A percentile compares a stretch with the other conserved stretches of the same genome.
Conservation (phyloP, 64 coral and sea anemone genomes). For the Trachythela sp. region DNA sequence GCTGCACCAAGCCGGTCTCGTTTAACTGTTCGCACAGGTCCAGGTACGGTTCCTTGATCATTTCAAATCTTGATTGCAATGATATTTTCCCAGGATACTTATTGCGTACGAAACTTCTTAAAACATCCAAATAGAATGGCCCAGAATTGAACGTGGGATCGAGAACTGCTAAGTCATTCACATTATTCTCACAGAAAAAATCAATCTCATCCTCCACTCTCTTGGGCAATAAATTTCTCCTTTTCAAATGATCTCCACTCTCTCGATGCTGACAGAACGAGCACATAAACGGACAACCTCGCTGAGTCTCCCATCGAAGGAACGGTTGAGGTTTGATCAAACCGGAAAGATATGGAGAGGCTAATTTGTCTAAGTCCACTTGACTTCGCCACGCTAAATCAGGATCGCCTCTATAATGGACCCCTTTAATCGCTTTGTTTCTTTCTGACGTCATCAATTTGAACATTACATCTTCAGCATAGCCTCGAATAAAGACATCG, state of each 20-base stretch:
- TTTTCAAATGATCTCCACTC: slow-evolving; percentile 3
- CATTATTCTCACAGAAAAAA: slow-evolving; percentile 14
- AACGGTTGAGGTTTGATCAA: slow-evolving; percentile 20
- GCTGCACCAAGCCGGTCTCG: background rate
- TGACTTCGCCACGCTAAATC: slow-evolving; percentile 22
- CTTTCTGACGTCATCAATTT: slow-evolving; percentile 19
- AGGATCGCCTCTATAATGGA: background rate
- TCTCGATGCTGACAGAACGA: slow-evolving; percentile 41
- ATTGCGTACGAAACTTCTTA: background rate
- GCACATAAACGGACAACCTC: slow-evolving; percentile 31
- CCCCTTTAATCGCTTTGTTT: slow-evolving; percentile 8
- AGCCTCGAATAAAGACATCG: slow-evolving; percentile 35
- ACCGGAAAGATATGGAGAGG: slow-evolving; percentile 17
- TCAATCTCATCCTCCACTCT: slow-evolving; percentile 15
- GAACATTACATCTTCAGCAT: slow-evolving; percentile 24
- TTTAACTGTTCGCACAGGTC: slow-evolving; percentile 27
- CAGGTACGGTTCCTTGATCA: slow-evolving; percentile 10
- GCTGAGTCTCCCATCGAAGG: slow-evolving; percentile 27
- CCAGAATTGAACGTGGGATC: slow-evolving; percentile 33
- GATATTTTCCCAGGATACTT: slow-evolving; percentile 5
- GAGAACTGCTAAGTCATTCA: slow-evolving; percentile 6
- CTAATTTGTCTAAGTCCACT: background rate
- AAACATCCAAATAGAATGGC: background rate
- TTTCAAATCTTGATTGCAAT: slow-evolving; percentile 3
- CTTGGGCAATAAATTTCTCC: background rate